Evolutionary conservation across 30 jellyfish, hydroid and myxozoan species (phyloP).

Genomic region (Hydractinia symbiolongicarpus): DNA sequence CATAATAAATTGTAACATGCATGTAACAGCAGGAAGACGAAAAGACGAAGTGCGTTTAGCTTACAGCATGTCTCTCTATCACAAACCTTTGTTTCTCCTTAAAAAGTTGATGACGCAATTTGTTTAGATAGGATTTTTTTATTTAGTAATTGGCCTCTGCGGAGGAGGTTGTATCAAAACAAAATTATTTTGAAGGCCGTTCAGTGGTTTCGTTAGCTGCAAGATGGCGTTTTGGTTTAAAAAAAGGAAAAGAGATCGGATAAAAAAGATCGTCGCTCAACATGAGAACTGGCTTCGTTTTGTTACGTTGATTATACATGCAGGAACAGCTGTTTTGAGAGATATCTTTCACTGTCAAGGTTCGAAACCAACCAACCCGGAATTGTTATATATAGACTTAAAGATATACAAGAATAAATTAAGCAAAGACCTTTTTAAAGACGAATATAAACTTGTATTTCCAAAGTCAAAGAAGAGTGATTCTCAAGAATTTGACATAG

Average conservation of each 20-base stretch:
- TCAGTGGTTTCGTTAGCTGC: too few relatives aligned
- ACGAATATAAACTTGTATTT: background rate
- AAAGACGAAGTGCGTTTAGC: too few relatives aligned
- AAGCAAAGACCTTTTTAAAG: background rate
- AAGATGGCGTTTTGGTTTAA: too few relatives aligned
- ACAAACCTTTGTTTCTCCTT: too few relatives aligned
- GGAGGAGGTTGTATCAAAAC: too few relatives aligned
- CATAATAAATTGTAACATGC: too few relatives aligned
- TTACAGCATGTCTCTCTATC: too few relatives aligned
- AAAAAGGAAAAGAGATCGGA: background rate
- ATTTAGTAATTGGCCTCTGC: too few relatives aligned
- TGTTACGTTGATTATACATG: slow-evolving; percentile 2
- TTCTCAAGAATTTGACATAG: background rate
- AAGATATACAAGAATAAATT: background rate
- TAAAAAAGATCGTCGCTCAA: background rate
- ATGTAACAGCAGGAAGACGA: too few relatives aligned
- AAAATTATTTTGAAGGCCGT: too few relatives aligned
- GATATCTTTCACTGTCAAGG: background rate
- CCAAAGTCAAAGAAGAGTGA: background rate
- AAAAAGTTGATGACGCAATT: too few relatives aligned
- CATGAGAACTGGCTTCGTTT: background rate
- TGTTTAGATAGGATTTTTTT: too few relatives aligned
- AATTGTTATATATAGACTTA: background rate
- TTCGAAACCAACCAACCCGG: background rate
- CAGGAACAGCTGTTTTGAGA: slow-evolving; percentile 14